Evolutionary conservation across 1,140 invertebrate genomes (phyloP).

Genomic region (Drosophila lowei): DNA sequence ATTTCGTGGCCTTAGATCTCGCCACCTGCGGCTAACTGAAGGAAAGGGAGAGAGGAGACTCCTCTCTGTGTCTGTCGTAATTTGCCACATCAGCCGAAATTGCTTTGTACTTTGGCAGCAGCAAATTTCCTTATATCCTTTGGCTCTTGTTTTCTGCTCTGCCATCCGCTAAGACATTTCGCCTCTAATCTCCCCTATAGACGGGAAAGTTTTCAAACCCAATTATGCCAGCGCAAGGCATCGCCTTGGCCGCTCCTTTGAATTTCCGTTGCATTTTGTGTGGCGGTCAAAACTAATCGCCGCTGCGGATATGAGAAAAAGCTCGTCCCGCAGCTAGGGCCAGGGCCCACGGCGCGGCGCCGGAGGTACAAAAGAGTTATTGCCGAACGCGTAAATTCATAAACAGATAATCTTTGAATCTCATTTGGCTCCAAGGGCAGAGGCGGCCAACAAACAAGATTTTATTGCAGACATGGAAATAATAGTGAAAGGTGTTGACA

Average conservation of each 20-base stretch:
- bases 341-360: not conserved
- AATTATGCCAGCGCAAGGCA: conserved; percentile 52
- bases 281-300: conserved; percentile 65
- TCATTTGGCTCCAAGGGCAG: conserved; percentile 53
- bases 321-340: not conserved
- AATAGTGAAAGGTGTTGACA: conserved; percentile 51
- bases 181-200: conserved; percentile 11
- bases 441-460: conserved; percentile 55
- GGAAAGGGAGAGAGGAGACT: not conserved
- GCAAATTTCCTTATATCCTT: conserved; percentile 47
- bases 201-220: conserved; percentile 58
- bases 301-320: conserved; percentile 72
- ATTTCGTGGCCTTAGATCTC: conserved; percentile 23
- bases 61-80: conserved; percentile 24
- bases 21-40: conserved; percentile 3
- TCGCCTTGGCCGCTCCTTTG: conserved; percentile 47
- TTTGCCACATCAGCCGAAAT: conserved; percentile 45
- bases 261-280: conserved; percentile 73
- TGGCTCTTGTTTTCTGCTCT: conserved; percentile 10
- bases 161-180: not conserved
- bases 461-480: conserved; percentile 54
- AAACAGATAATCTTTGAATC: conserved; percentile 73
- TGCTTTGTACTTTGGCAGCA: conserved; percentile 20
- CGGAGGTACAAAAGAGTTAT: conserved; percentile 41
- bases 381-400: conserved; percentile 71